A percentile compares a stretch with the other conserved stretches of the same genome.
Evolutionary conservation across 2,113 vertebrate species (phyloP).

Genomic region (Numenius arquata): DNA sequence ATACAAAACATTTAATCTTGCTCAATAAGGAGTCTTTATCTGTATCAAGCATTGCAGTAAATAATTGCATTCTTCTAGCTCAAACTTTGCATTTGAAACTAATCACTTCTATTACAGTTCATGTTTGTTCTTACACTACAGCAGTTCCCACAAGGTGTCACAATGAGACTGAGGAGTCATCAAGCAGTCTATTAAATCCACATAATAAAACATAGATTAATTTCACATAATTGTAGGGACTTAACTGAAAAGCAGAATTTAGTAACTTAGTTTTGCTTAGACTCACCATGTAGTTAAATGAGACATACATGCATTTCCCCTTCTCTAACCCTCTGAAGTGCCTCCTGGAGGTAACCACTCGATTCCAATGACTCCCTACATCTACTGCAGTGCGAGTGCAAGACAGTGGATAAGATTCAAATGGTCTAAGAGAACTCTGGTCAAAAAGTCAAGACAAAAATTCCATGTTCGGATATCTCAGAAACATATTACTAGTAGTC

Average conservation of each 20-base stretch:
- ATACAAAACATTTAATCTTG: neutral
- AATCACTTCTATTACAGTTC: neutral
- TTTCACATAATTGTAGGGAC: neutral
- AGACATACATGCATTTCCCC: neutral
- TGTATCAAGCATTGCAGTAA: neutral
- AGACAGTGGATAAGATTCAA: neutral
- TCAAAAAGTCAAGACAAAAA: neutral
- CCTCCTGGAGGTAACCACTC: neutral
- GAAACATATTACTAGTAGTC: neutral
- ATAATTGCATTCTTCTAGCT: neutral
- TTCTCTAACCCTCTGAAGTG: neutral
- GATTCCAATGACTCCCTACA: neutral
- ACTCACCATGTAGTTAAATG: neutral
- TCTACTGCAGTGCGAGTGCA: neutral
- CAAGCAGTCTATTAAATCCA: neutral
- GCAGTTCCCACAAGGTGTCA: neutral
- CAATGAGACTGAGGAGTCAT: neutral
- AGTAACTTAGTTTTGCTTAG: neutral
- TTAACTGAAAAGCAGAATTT: neutral
- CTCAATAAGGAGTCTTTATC: neutral
- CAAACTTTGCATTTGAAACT: neutral
- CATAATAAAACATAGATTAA: neutral
- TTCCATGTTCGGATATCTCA: neutral
- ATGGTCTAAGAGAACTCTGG: neutral
- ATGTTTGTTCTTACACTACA: neutral